Conservation (phyloP, 2,113 vertebrate species). For the Oriolus oriolus region DNA sequence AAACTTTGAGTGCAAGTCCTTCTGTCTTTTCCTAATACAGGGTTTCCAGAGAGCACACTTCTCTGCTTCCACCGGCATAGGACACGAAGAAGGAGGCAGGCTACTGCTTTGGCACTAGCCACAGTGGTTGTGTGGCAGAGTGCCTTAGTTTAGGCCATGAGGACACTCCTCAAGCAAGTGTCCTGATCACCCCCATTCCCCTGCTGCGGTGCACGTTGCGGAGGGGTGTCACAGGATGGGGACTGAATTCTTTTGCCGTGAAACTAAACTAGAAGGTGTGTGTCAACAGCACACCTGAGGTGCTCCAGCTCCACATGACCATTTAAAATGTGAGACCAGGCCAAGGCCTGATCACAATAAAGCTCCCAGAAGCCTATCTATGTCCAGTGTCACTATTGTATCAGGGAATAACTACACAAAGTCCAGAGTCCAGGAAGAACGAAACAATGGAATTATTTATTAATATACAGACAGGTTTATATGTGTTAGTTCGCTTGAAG, state of each 20-base stretch:
- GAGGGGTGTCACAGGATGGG: background rate
- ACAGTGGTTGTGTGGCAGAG: background rate
- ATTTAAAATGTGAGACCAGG: background rate
- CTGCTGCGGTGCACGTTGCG: accelerated
- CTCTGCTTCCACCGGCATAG: background rate
- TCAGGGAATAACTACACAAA: too few relatives aligned
- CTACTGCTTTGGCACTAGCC: background rate
- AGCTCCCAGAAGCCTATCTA: background rate
- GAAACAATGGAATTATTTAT: too few relatives aligned
- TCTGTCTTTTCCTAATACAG: background rate
- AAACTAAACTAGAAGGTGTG: background rate
- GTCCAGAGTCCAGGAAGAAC: too few relatives aligned
- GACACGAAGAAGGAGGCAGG: background rate
- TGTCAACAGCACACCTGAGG: background rate
- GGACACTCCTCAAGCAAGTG: background rate
- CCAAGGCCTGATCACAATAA: background rate
- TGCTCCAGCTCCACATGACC: background rate
- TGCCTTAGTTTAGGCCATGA: background rate
- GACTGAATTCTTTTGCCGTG: background rate
- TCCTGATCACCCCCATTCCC: background rate
- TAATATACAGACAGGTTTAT: too few relatives aligned
- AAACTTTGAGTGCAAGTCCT: background rate
- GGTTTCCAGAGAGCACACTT: background rate
- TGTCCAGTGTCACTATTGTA: too few relatives aligned
- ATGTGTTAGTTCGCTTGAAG: too few relatives aligned